Evolutionary conservation across 2,888 invertebrate genomes (phyloP), one percentile per base, ranked within the genome.

Genomic region (Eupithecia subumbrata): DNA sequence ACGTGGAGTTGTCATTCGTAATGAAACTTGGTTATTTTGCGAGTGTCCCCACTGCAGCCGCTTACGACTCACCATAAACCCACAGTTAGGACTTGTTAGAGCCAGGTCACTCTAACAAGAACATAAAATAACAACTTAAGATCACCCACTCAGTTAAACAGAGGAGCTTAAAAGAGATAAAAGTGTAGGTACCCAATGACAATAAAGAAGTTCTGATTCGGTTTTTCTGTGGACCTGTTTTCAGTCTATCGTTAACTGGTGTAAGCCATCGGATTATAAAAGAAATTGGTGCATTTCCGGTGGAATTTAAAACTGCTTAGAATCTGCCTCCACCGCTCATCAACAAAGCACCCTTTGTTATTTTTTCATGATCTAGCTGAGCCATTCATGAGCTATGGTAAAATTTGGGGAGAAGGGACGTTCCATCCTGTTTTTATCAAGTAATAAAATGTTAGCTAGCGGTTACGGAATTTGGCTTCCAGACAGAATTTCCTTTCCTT

Each of bases 401-500:
- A 87, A 88, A 84, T 82, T 81, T 82, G 78, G 81, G 81, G 84
- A 85, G 84, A 83, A 85, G 85, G 86, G 87, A 86, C 86, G 80
- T 84, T 84, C 83, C 82, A 76, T 82, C 82, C 83, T 86, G 87
- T 88, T 90, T 89, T 90, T 89, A 90, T 88, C 88, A 88, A 89
- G 88, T 87, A 89, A 87, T 90, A 89, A 90, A 90, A 89, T 85
- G 87, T 86, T 85, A 84, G 85, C 84, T 85, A 83, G 87, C 80
- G 82, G 86, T 83, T 82, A 87, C 85, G 84, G 86, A 88, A 88
- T 88, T 88, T 87, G 84, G 88, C 87, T 84, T 85, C 85, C 82
- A 86, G 81, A 86, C 87, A 84, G 85, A 89, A 89, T 86, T 86
- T 83, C 84, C 80, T 82, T 82, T 80, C 81, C 81, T 79, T 80